phyloP scores from a whole-genome alignment of 2,113 vertebrate species.

The Thryonomys swinderianus region DNA sequence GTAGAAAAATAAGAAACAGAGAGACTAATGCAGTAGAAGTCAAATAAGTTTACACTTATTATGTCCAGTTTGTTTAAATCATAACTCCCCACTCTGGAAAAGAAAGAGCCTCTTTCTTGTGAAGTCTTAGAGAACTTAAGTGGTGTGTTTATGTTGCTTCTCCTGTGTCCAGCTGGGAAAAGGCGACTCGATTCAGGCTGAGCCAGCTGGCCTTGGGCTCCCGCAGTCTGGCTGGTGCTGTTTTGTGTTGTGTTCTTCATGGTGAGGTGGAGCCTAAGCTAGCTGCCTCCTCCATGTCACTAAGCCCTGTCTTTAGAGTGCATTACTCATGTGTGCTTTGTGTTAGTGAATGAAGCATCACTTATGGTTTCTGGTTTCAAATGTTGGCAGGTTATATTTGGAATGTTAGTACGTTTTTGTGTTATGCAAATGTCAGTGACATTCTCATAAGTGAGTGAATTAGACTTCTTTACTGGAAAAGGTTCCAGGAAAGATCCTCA shows the following conservation, averaged over 20 bases:
- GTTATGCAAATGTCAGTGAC: background rate
- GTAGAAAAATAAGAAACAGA: background rate
- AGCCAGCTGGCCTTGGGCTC: background rate
- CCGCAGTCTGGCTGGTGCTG: background rate
- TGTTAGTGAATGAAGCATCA: constrained; percentile 24
- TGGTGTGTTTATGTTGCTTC: background rate
- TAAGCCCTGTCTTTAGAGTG: constrained; percentile 44
- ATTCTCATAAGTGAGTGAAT: constrained; percentile 2
- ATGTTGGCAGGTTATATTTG: constrained; percentile 15
- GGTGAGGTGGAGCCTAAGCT: background rate
- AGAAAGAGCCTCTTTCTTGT: background rate
- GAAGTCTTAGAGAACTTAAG: background rate
- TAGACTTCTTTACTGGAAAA: background rate
- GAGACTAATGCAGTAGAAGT: constrained; percentile 40
- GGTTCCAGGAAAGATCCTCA: background rate
- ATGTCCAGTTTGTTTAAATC: background rate
- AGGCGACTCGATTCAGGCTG: constrained; percentile 18
- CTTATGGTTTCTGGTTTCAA: constrained; percentile 47
- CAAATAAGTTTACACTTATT: constrained; percentile 27
- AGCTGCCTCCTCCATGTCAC: background rate
- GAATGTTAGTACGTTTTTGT: constrained; percentile 13
- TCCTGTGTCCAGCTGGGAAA: background rate
- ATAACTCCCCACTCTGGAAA: background rate
- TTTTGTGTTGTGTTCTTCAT: background rate
- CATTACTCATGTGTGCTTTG: constrained; percentile 27